These are phyloP conservation scores for Cosmorhoe ocellata DNA, from an alignment of 2,888 invertebrate species.

Conservation along the genomic window DNA sequence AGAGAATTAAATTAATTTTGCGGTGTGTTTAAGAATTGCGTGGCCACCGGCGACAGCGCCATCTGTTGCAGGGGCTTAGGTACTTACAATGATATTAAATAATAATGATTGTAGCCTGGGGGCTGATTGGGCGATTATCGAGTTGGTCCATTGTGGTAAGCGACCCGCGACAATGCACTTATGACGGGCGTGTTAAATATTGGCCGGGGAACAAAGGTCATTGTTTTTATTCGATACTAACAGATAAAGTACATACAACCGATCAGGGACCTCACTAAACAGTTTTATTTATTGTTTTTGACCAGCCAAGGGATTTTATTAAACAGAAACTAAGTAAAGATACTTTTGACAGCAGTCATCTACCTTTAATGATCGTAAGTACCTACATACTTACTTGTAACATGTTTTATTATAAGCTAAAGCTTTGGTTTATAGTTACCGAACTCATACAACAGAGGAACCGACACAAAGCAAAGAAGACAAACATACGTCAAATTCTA, in stretches of 20 bases:
- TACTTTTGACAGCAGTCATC: too few species aligned
- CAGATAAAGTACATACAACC: conserved; percentile 23
- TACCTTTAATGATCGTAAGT: too few species aligned
- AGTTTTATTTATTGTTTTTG: too few species aligned
- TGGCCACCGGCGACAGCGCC: conserved; percentile 60
- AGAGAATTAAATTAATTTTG: conserved; percentile 72
- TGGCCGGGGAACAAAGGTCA: conserved; percentile 40
- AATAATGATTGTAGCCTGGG: conserved; percentile 53
- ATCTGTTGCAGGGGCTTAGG: conserved; percentile 57
- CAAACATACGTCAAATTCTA: conserved; percentile 33
- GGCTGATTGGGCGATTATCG: conserved; percentile 51
- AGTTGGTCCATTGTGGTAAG: conserved; percentile 46
- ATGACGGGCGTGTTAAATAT: conserved; percentile 43
- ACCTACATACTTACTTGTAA: neutral
- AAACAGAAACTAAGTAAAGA: too few species aligned
- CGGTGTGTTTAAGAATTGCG: conserved; percentile 61
- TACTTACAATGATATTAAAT: conserved; percentile 50
- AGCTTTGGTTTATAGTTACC: conserved; percentile 1
- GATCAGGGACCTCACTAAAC: too few species aligned
- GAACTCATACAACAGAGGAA: conserved; percentile 11
- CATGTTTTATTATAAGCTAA: neutral
- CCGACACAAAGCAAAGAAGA: conserved; percentile 25
- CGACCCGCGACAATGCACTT: conserved; percentile 46
- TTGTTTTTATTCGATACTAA: conserved; percentile 24
- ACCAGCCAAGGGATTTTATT: too few species aligned